Conservation (phyloP, 2,888 invertebrate genomes). For the Pyrgus malvae region DNA sequence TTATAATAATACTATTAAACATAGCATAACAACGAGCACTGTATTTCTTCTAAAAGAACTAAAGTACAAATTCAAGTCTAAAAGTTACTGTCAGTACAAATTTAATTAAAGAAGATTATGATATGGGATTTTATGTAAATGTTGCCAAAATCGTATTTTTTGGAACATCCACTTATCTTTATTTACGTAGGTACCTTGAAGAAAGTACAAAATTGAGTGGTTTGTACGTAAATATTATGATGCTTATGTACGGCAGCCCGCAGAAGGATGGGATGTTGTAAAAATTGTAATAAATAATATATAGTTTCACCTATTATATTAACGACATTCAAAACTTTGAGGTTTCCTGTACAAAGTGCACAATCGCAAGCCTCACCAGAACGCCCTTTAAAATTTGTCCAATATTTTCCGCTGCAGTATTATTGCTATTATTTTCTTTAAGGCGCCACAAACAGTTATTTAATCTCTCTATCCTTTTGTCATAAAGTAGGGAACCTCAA, state of each 20-base stretch:
- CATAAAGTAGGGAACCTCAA: constrained; percentile 26
- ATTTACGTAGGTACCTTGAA: constrained; percentile 66
- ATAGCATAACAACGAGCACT: constrained; percentile 65
- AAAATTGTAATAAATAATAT: constrained; percentile 20
- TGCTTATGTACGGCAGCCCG: constrained; percentile 42
- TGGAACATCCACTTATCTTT: constrained; percentile 62
- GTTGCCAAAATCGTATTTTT: constrained; percentile 78
- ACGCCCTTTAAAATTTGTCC: no score
- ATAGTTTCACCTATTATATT: background rate
- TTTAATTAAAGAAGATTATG: constrained; percentile 58
- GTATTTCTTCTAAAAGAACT: constrained; percentile 56
- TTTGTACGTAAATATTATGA: constrained; percentile 29
- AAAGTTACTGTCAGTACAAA: constrained; percentile 79
- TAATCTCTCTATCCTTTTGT: no score
- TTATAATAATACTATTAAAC: constrained; percentile 31
- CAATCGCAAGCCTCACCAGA: no score
- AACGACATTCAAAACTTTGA: background rate
- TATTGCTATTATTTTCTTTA: constrained; percentile 14
- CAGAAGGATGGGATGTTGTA: constrained; percentile 33
- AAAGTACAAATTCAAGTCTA: constrained; percentile 82
- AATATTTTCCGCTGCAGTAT: no score
- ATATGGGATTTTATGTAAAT: constrained; percentile 70
- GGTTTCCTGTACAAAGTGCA: constrained; percentile 4
- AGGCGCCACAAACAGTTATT: no score
- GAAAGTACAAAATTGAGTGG: constrained; percentile 60